These are phyloP conservation scores for Cheiracanthium punctorium DNA, from an alignment of 2,888 invertebrate species.

Conservation along the genomic window DNA sequence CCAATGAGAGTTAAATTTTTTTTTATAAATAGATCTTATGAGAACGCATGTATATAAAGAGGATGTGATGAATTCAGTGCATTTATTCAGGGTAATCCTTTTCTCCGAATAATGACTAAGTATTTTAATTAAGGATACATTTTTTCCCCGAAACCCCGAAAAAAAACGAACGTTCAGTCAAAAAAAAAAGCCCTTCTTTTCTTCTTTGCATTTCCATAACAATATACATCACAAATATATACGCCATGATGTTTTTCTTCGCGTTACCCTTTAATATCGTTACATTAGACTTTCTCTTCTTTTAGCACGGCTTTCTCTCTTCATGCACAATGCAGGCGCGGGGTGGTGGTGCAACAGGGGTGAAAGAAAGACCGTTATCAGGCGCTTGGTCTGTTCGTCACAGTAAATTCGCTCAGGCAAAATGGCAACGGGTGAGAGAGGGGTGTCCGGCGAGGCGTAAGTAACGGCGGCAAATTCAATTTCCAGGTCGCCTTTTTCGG, in stretches of 20 bases:
- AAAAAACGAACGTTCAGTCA: too few relatives aligned
- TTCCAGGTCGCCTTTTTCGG: constrained; percentile 47
- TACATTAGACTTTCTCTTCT: constrained; percentile 16
- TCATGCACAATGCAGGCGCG: constrained; percentile 10
- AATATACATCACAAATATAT: constrained; percentile 42
- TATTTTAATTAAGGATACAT: too few relatives aligned
- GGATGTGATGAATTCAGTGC: too few relatives aligned
- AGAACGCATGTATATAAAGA: too few relatives aligned
- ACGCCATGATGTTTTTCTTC: constrained; percentile 6
- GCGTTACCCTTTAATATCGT: constrained; percentile 58
- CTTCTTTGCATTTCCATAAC: constrained; percentile 51
- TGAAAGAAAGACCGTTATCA: background rate
- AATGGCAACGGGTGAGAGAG: constrained; percentile 25
- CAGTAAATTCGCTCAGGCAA: constrained; percentile 17
- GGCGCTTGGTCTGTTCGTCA: constrained; percentile 18
- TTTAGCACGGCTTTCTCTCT: constrained; percentile 13
- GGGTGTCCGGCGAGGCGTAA: constrained; percentile 58
- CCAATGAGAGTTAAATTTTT: too few relatives aligned
- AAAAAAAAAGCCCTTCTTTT: background rate
- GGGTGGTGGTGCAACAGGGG: too few relatives aligned
- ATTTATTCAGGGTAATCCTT: too few relatives aligned
- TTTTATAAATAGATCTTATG: too few relatives aligned
- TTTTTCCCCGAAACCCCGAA: too few relatives aligned
- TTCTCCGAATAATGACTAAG: too few relatives aligned
- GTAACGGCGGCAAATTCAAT: constrained; percentile 68